phyloP scores from a whole-genome alignment of 1,140 invertebrate genomes.

The Brachionus paranguensis region DNA sequence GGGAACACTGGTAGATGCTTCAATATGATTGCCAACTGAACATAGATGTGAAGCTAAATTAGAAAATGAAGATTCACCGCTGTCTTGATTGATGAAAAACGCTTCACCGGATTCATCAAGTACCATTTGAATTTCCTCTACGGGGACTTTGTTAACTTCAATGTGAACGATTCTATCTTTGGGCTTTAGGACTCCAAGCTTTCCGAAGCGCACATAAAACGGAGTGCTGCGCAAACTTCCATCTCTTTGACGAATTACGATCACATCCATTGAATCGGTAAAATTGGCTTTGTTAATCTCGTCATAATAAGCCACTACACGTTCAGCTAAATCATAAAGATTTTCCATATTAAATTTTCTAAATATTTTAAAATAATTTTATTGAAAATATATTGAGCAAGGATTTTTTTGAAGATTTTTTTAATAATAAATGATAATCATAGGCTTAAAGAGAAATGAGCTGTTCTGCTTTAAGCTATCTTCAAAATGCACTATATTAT shows the following conservation, averaged over 20 bases:
- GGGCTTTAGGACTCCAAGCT: conserved; percentile 87
- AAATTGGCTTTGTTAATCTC: conserved; percentile 64
- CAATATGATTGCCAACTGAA: not conserved
- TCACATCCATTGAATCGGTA: conserved; percentile 95
- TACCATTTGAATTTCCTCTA: conserved; percentile 95
- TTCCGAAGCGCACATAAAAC: conserved; percentile 97
- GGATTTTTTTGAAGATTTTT: not conserved
- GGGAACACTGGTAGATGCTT: not conserved
- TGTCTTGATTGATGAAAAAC: conserved; percentile 83
- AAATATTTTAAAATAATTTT: not conserved
- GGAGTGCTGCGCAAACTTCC: conserved; percentile 89
- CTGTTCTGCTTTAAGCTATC: not conserved
- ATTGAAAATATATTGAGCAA: not conserved
- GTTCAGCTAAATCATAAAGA: not conserved
- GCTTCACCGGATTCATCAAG: conserved; percentile 97
- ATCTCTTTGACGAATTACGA: conserved; percentile 91
- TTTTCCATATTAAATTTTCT: not conserved
- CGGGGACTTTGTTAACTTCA: conserved; percentile 87
- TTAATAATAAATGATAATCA: not conserved
- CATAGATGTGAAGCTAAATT: not conserved
- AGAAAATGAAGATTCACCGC: not conserved
- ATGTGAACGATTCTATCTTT: conserved; percentile 98
- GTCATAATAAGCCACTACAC: not conserved
- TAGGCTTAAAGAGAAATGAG: not conserved
- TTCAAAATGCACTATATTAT: not conserved